Percentiles rank a stretch among this genome's conserved stretches.
These are phyloP conservation scores for Lasioglossum zephyrum DNA, from an alignment of 2,888 invertebrate species.

Conservation along the genomic window DNA sequence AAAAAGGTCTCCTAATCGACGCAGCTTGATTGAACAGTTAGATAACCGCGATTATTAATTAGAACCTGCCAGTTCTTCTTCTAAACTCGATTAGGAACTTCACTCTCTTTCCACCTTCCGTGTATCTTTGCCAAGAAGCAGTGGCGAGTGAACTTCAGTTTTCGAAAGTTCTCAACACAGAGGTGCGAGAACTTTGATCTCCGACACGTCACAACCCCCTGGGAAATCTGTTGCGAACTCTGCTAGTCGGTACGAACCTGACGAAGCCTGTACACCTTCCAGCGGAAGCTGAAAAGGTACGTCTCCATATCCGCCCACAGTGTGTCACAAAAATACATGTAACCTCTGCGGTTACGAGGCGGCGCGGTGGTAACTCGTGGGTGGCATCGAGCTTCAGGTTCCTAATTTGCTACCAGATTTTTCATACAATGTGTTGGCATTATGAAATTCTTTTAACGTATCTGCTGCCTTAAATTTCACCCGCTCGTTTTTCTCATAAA, in stretches of 20 bases:
- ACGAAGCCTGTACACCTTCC: not conserved
- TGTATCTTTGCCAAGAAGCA: not conserved
- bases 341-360: not conserved
- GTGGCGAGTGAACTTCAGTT: not conserved
- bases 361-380: not conserved
- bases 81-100: not conserved
- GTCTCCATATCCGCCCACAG: not conserved
- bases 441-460: not conserved
- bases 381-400: not conserved
- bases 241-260: not conserved
- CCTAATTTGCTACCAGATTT: not conserved
- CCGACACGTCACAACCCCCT: not conserved
- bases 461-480: no score
- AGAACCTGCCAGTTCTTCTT: not conserved
- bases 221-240: not conserved
- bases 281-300: not conserved
- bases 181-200: constrained; percentile 7
- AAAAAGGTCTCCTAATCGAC: no score
- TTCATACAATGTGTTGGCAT: not conserved
- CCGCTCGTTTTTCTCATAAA: no score
- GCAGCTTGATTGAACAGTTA: not conserved
- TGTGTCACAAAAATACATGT: not conserved
- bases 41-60: not conserved
- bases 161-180: not conserved
- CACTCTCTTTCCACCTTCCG: not conserved